Percentiles rank a stretch among this genome's conserved stretches.
Evolutionary conservation across 1,140 invertebrate genomes (phyloP).

Genomic region (Brachionus plicatilis): DNA sequence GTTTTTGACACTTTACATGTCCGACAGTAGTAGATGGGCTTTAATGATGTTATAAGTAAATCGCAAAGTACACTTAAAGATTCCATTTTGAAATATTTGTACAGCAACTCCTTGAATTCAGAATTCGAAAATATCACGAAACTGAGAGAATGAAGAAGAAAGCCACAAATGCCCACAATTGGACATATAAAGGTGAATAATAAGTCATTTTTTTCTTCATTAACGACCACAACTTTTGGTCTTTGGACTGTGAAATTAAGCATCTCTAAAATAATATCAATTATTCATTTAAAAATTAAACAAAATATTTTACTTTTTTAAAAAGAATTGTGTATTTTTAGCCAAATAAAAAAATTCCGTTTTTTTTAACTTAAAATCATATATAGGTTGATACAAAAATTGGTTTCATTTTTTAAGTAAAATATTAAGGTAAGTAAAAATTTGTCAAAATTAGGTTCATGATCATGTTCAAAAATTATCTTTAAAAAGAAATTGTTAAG

Average conservation of each 20-base stretch:
- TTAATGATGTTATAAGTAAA: neutral
- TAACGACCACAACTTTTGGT: neutral
- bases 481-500: no score
- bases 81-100: conserved; percentile 23
- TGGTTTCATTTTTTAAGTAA: no score
- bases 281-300: neutral
- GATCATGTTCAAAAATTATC: no score
- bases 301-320: no score
- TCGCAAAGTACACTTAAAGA: neutral
- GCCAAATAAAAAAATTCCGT: no score
- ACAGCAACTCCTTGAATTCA: neutral
- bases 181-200: neutral
- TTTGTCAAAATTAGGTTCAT: no score
- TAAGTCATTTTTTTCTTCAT: neutral
- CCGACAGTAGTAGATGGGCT: neutral
- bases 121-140: neutral
- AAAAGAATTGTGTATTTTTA: no score
- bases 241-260: neutral
- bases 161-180: neutral
- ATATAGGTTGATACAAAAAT: no score
- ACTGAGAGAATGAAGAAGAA: neutral
- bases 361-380: no score
- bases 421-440: no score
- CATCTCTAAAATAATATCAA: neutral
- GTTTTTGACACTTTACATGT: neutral